A percentile compares a stretch with the other conserved stretches of the same genome.
Conservation (phyloP, 2,797 vertebrate species). For the Ispidina lecontei region DNA sequence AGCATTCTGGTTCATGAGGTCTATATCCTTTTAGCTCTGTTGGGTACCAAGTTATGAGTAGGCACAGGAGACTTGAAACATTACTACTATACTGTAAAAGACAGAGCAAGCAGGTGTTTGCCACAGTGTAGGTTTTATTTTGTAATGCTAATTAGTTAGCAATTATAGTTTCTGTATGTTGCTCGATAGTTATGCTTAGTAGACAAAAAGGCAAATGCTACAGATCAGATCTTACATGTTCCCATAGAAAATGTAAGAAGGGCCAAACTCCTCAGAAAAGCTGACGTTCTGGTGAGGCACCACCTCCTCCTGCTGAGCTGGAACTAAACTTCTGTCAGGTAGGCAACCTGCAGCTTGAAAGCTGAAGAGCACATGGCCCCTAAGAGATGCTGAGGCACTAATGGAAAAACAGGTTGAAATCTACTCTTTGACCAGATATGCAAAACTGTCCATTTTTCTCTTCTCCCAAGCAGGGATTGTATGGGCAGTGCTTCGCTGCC, state of each 20-base stretch:
- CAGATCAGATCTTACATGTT: background rate
- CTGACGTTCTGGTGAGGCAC: background rate
- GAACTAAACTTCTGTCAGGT: background rate
- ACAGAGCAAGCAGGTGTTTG: background rate
- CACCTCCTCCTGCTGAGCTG: background rate
- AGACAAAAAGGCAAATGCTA: background rate
- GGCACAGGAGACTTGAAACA: background rate
- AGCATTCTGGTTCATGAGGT: background rate
- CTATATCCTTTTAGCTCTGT: background rate
- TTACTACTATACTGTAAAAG: background rate
- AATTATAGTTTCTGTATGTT: background rate
- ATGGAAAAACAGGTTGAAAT: background rate
- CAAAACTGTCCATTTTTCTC: background rate
- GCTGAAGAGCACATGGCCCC: background rate
- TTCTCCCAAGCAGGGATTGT: background rate
- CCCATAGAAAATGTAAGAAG: background rate
- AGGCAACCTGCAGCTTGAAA: background rate
- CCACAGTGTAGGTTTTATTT: background rate
- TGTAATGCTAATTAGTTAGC: background rate
- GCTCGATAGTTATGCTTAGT: background rate
- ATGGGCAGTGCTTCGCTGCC: constrained; percentile 2
- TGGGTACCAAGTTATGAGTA: background rate
- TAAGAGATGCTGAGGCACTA: background rate
- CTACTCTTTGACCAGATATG: background rate
- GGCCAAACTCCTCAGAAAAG: background rate